These are phyloP conservation scores for Antigone vipio DNA, from an alignment of 2,113 vertebrate genomes.

Conservation along the genomic window DNA sequence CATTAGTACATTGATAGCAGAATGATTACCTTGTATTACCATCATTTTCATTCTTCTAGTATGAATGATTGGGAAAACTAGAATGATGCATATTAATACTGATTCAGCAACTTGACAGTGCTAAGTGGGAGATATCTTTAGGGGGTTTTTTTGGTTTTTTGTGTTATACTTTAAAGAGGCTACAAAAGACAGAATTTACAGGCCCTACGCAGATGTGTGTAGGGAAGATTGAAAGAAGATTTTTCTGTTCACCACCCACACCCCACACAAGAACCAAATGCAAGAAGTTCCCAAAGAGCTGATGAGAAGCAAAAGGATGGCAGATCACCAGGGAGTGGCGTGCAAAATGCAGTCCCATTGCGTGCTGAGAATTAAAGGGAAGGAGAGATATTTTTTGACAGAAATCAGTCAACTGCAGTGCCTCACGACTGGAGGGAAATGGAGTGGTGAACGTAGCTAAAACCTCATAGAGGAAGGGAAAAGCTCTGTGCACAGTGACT, in stretches of 20 bases:
- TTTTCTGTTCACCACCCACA: slow-evolving; percentile 25
- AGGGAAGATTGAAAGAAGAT: not conserved
- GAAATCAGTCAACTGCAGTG: not conserved
- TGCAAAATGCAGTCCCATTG: not conserved
- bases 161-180: not conserved
- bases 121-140: not conserved
- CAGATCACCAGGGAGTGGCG: not conserved
- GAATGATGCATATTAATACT: not conserved
- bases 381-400: not conserved
- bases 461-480: not conserved
- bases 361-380: not conserved
- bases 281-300: not conserved
- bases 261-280: not conserved
- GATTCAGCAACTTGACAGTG: not conserved
- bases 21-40: not conserved
- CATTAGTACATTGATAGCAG: not conserved
- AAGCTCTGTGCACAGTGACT: not conserved
- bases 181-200: slow-evolving; percentile 9
- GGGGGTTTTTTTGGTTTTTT: not conserved
- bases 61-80: not conserved
- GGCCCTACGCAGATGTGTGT: not conserved
- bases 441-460: not conserved
- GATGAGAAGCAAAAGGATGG: slow-evolving; percentile 27
- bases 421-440: not conserved
- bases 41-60: not conserved